phyloP scores from a whole-genome alignment of 2,888 invertebrate species.

The Drosophila parthenogenetica region DNA sequence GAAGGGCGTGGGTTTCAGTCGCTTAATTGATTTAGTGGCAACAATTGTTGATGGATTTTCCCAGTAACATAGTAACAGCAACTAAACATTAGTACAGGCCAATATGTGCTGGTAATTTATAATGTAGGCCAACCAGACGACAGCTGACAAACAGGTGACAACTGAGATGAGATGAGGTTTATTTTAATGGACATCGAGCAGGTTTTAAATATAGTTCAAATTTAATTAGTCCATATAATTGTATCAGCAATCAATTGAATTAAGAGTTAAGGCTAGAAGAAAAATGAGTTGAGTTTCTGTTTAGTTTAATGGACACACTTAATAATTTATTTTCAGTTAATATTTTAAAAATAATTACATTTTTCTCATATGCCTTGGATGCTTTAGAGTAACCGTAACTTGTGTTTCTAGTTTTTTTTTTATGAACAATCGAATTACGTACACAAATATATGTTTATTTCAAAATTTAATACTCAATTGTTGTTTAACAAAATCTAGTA shows the following conservation, averaged over 20 bases:
- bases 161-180: constrained; percentile 42
- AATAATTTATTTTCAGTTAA: constrained; percentile 60
- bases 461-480: constrained; percentile 38
- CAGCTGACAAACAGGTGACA: constrained; percentile 31
- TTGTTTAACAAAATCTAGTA: constrained; percentile 42
- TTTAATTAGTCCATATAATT: constrained; percentile 40
- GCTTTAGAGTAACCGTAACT: constrained; percentile 34
- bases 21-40: constrained; percentile 68
- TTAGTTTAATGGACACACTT: constrained; percentile 71
- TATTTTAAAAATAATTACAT: constrained; percentile 53
- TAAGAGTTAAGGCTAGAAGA: neutral
- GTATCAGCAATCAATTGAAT: too few species aligned
- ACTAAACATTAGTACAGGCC: constrained; percentile 1
- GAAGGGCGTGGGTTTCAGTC: constrained; percentile 10
- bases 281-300: constrained; percentile 1
- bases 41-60: constrained; percentile 27
- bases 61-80: constrained; percentile 8
- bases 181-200: constrained; percentile 40
- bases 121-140: constrained; percentile 46
- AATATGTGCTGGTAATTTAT: constrained; percentile 20
- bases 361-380: constrained; percentile 36
- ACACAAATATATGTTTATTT: constrained; percentile 68
- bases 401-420: constrained; percentile 20
- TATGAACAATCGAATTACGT: constrained; percentile 74
- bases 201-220: constrained; percentile 48